These are phyloP conservation scores for Proisotoma minuta DNA, from an alignment of 2,888 invertebrate genomes.

Conservation along the genomic window DNA sequence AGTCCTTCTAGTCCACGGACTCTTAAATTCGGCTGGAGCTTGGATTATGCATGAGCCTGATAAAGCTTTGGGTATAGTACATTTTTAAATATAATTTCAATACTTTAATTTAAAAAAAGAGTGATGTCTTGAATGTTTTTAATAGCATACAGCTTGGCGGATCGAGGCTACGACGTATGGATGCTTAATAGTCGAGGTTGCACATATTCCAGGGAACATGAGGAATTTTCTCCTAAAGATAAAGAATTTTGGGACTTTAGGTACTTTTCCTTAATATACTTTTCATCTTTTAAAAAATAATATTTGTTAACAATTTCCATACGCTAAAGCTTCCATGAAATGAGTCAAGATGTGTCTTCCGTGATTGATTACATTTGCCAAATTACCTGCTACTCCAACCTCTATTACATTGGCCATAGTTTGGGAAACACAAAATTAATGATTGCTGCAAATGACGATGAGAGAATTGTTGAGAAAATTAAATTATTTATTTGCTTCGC, in stretches of 20 bases:
- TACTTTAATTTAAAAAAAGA: neutral
- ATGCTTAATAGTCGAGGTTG: neutral
- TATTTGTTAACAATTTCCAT: neutral
- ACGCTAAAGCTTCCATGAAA: constrained; percentile 11
- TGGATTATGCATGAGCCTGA: constrained; percentile 9
- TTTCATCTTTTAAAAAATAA: neutral
- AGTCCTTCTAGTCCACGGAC: constrained; percentile 5
- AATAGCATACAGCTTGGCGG: constrained; percentile 4
- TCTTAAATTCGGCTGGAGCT: constrained; percentile 10
- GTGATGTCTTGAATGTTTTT: neutral
- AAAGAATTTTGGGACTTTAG: constrained; percentile 12
- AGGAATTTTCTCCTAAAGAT: neutral
- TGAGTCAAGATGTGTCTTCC: constrained; percentile 7
- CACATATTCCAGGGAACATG: constrained; percentile 6
- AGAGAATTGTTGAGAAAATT: neutral
- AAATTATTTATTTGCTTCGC: constrained; percentile 4
- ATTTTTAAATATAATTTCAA: neutral
- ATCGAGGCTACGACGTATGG: constrained; percentile 6
- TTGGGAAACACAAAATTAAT: constrained; percentile 11
- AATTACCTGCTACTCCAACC: neutral
- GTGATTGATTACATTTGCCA: neutral
- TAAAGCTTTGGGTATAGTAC: constrained; percentile 8
- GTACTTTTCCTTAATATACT: no score
- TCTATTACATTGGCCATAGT: constrained; percentile 7
- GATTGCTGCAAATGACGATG: constrained; percentile 3